These are phyloP conservation scores for Cossypha niveicapilla DNA, from an alignment of 2,797 vertebrate species.

Conservation along the genomic window DNA sequence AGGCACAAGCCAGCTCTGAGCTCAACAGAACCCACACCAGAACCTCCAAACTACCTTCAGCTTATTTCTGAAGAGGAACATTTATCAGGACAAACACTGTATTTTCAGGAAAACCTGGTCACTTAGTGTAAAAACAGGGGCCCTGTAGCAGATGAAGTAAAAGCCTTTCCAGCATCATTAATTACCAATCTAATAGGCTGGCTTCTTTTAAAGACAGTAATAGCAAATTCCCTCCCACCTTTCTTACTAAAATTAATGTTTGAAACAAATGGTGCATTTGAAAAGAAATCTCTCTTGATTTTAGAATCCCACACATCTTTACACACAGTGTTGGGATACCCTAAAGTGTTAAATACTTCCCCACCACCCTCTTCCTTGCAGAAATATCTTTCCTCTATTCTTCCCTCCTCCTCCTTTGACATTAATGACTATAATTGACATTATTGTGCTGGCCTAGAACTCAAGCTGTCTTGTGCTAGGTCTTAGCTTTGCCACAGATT, in stretches of 20 bases:
- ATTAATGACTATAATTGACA: conserved; percentile 49
- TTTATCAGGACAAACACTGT: not conserved
- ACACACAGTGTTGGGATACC: not conserved
- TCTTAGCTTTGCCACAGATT: conserved; percentile 12
- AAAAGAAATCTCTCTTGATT: conserved; percentile 36
- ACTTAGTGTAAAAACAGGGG: not conserved
- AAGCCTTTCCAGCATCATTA: not conserved
- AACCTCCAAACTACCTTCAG: not conserved
- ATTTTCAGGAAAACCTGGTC: not conserved
- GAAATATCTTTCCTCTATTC: conserved; percentile 25
- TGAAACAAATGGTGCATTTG: not conserved
- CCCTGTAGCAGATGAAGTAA: not conserved
- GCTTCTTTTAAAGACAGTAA: conserved; percentile 29
- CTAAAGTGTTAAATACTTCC: conserved; percentile 32
- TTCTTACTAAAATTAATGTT: conserved; percentile 22
- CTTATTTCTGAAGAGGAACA: not conserved
- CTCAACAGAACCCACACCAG: not conserved
- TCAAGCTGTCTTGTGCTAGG: conserved; percentile 7
- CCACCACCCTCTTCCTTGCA: conserved; percentile 2
- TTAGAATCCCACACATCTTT: conserved; percentile 28
- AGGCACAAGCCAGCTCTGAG: not conserved
- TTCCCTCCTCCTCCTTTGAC: conserved; percentile 23
- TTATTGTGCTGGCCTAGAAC: conserved; percentile 26
- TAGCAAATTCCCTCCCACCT: conserved; percentile 4
- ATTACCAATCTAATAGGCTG: not conserved